Base-by-base conservation (phyloP, 2,113 vertebrate species). In the Melanotaenia duboulayi region DNA sequence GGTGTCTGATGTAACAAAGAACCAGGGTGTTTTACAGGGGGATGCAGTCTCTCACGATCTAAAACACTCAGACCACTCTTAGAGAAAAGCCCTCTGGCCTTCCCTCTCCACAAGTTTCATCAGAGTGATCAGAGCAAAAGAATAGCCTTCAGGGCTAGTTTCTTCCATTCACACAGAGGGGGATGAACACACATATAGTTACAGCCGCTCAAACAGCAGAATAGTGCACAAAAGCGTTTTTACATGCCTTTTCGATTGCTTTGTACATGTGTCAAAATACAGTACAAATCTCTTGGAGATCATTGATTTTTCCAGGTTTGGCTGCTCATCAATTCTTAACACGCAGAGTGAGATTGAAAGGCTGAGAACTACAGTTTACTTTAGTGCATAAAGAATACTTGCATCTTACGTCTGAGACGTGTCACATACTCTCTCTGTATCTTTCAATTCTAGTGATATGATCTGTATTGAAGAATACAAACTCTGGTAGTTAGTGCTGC, bases 81-180 rank as follows among this genome's bases (percentile, higher is more conserved):
- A 84, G 68, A 84, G 83, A 88, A 91, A 90, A 90, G 85, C 89
- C 90, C 89, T 84, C 89, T 88, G 90, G 88, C 80, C 85, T 82
- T 76, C 85, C 89, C 90, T 87, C 89, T 87, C 85, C 86, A 80
- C 87, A 65, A 78, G 86, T 89, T 91, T 90, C 91, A 89, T 92
- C 85, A 91, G 84, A 79, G 82, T 84, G 88, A 92, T 90, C 88
- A 90, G 86, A 89, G 86, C 32, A 28, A 90, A 86, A 84, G 86
- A 80, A 87, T 91, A 82, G 88, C 88, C 90, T 91, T 89, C 88
- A 83, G 87, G 86, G 81, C 83, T 82, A 69, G 79, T 76, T 82
- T 82, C 80, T 74, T 78, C 48, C 74, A 71, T 88, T 76, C 84
- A 83, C 84, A 82, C 86, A 80, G 87, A 80, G 57, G 81, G 89